These are phyloP conservation scores for Xenus cinereus DNA, from an alignment of 2,113 vertebrate species.

Conservation along the genomic window DNA sequence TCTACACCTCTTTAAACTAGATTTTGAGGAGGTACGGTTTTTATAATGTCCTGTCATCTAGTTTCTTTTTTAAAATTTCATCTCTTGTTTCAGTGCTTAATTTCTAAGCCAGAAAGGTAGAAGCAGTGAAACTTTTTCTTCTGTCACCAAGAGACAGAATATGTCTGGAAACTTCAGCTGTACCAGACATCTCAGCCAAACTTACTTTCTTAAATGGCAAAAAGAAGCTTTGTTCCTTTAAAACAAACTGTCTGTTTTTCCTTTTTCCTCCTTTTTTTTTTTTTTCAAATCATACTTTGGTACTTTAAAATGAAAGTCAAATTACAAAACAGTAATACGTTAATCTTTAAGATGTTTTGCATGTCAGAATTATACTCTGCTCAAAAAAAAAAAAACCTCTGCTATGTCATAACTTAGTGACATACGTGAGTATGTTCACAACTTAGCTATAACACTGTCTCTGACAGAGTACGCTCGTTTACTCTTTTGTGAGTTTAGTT, in stretches of 20 bases:
- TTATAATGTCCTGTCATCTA: not conserved
- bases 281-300: not conserved
- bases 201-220: not conserved
- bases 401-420: too few species aligned
- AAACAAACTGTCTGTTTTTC: fast-evolving
- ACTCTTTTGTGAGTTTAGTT: not conserved
- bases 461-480: not conserved
- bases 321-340: not conserved
- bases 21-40: not conserved
- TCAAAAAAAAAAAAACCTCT: not conserved
- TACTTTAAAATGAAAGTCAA: not conserved
- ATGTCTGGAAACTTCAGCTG: not conserved
- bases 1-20: fast-evolving
- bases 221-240: not conserved
- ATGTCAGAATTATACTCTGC: not conserved
- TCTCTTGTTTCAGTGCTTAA: not conserved
- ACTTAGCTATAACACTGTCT: not conserved
- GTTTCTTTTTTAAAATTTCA: not conserved
- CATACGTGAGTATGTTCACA: too few species aligned
- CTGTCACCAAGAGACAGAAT: not conserved
- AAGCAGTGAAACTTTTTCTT: not conserved
- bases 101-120: not conserved
- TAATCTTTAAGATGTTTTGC: not conserved
- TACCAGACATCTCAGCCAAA: not conserved
- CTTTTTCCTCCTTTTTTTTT: fast-evolving